phyloP scores from a whole-genome alignment of 2,888 invertebrate species.

The Campoplex nolae region DNA sequence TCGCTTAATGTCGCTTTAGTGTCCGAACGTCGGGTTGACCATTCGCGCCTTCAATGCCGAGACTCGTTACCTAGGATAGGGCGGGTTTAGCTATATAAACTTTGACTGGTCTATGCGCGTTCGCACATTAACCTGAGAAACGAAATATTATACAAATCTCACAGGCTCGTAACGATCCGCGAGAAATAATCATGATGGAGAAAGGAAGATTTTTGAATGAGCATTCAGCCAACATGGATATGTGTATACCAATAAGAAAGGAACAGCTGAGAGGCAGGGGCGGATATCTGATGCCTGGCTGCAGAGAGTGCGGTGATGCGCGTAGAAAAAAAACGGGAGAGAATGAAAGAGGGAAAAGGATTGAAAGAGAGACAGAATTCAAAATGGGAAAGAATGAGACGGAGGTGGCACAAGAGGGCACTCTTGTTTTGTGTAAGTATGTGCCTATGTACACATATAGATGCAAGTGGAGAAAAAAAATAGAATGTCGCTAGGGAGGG shows the following conservation, averaged over 20 bases:
- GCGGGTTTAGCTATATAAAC: background rate
- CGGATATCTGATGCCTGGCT: constrained; percentile 63
- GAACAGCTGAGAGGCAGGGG: constrained; percentile 28
- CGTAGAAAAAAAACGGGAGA: constrained; percentile 57
- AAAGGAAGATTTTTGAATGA: constrained; percentile 61
- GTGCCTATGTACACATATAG: constrained; percentile 6
- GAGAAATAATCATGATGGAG: constrained; percentile 52
- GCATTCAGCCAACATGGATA: constrained; percentile 37
- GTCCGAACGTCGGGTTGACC: constrained; percentile 72
- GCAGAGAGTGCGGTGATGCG: constrained; percentile 66
- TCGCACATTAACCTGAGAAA: constrained; percentile 47
- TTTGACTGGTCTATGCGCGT: constrained; percentile 12
- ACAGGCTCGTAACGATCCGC: constrained; percentile 15
- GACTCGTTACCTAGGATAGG: constrained; percentile 50
- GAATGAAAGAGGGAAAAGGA: constrained; percentile 54
- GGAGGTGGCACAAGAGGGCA: constrained; percentile 54
- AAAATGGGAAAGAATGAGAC: constrained; percentile 55
- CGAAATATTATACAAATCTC: constrained; percentile 60
- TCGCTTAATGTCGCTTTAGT: constrained; percentile 77
- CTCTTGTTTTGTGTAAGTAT: background rate
- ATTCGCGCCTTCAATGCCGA: constrained; percentile 41
- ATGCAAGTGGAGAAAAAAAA: constrained; percentile 16
- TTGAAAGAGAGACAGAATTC: constrained; percentile 44
- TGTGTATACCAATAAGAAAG: background rate
- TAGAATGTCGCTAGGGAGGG: constrained; percentile 34